These are phyloP conservation scores for Chunga burmeisteri DNA, from an alignment of 2,113 vertebrate genomes.

Conservation along the genomic window DNA sequence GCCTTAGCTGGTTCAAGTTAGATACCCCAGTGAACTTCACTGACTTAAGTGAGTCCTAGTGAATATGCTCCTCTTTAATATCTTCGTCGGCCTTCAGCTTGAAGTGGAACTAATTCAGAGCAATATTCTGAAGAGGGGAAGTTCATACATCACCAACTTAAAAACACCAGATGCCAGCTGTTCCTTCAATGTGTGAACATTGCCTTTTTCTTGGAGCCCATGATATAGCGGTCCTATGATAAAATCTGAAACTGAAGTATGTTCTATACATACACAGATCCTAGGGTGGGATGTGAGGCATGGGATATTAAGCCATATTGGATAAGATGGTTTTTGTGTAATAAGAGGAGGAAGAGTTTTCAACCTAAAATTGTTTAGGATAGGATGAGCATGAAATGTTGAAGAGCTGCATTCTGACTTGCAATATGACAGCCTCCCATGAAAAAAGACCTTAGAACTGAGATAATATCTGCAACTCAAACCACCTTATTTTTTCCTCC, in stretches of 20 bases:
- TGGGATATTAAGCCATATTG: background rate
- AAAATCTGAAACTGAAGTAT: background rate
- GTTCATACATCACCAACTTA: background rate
- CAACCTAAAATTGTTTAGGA: background rate
- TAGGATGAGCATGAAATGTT: background rate
- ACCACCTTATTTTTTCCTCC: accelerated
- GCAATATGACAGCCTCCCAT: background rate
- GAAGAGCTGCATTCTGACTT: background rate
- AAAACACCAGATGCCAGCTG: constrained; percentile 15
- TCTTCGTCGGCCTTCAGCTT: background rate
- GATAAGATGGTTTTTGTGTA: background rate
- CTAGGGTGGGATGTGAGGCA: background rate
- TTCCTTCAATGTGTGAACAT: background rate
- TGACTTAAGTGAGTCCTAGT: background rate
- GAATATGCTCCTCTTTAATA: background rate
- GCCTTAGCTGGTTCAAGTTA: background rate
- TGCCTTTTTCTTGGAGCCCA: background rate
- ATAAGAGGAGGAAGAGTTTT: background rate
- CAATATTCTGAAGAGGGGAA: background rate
- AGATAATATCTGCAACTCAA: background rate
- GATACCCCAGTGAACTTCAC: background rate
- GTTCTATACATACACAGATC: background rate
- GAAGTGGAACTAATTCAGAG: background rate
- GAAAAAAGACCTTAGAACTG: background rate
- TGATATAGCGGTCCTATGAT: background rate